phyloP scores from a whole-genome alignment of 2,113 vertebrate species.

The Phyllostomus discolor region DNA sequence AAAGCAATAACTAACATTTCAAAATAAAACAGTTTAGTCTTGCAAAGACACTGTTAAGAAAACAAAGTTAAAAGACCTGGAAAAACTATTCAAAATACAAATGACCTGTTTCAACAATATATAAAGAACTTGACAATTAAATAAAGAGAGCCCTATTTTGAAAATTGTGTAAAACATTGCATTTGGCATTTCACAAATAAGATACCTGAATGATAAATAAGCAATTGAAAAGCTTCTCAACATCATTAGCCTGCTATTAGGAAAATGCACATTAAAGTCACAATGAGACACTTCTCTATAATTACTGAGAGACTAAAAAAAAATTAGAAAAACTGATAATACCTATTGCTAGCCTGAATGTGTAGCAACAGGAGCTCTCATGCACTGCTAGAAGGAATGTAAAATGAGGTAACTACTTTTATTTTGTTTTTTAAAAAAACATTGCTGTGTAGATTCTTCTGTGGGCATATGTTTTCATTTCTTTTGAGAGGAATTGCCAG shows the following conservation, averaged over 20 bases:
- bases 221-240: background rate
- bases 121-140: background rate
- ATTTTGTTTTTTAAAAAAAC: background rate
- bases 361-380: background rate
- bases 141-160: background rate
- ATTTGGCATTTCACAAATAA: background rate
- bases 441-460: background rate
- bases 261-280: background rate
- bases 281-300: background rate
- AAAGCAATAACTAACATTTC: background rate
- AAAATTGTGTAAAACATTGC: background rate
- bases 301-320: background rate
- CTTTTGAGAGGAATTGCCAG: background rate
- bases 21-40: background rate
- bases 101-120: background rate
- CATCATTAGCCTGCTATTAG: background rate
- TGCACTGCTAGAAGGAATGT: background rate
- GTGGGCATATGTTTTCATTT: background rate
- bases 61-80: background rate
- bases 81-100: background rate
- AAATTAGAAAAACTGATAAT: background rate
- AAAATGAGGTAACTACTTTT: background rate
- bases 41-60: background rate
- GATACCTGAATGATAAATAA: background rate
- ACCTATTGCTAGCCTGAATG: background rate